These are phyloP conservation scores for Tetramorium simillimum DNA, from an alignment of 1,140 invertebrate genomes.

Conservation along the genomic window DNA sequence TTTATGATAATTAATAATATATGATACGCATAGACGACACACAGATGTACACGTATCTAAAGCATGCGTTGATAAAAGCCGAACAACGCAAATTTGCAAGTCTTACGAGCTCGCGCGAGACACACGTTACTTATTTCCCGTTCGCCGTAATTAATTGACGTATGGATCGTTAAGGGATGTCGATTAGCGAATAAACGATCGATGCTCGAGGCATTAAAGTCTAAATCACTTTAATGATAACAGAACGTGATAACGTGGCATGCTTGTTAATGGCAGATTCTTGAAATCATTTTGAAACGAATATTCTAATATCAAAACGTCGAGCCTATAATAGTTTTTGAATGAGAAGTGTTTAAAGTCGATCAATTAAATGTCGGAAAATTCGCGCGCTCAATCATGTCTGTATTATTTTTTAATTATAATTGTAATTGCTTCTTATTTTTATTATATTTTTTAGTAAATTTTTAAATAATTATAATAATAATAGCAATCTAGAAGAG, in stretches of 20 bases:
- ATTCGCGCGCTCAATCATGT: too few relatives aligned
- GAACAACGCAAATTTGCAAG: neutral
- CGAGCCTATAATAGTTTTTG: too few relatives aligned
- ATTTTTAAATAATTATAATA: too few relatives aligned
- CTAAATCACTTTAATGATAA: slow-evolving; percentile 14
- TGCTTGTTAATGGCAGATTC: too few relatives aligned
- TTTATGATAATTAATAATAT: slow-evolving; percentile 48
- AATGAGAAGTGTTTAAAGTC: too few relatives aligned
- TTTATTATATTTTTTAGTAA: too few relatives aligned
- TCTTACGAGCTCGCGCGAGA: slow-evolving; percentile 4
- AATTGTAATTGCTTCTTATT: too few relatives aligned
- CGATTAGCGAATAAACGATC: neutral
- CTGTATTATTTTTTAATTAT: too few relatives aligned
- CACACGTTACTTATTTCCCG: neutral
- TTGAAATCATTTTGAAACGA: too few relatives aligned
- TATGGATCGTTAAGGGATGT: neutral
- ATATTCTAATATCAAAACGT: too few relatives aligned
- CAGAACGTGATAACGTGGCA: neutral
- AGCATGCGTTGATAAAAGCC: neutral
- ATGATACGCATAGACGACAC: neutral
- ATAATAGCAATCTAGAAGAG: too few relatives aligned
- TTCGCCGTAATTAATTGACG: slow-evolving; percentile 23
- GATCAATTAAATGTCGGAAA: too few relatives aligned
- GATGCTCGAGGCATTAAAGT: neutral
- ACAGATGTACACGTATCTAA: neutral